A percentile compares a stretch with the other conserved stretches of the same genome.
Conservation (phyloP, 2,113 vertebrate genomes). For the Nyctibius bracteatus region DNA sequence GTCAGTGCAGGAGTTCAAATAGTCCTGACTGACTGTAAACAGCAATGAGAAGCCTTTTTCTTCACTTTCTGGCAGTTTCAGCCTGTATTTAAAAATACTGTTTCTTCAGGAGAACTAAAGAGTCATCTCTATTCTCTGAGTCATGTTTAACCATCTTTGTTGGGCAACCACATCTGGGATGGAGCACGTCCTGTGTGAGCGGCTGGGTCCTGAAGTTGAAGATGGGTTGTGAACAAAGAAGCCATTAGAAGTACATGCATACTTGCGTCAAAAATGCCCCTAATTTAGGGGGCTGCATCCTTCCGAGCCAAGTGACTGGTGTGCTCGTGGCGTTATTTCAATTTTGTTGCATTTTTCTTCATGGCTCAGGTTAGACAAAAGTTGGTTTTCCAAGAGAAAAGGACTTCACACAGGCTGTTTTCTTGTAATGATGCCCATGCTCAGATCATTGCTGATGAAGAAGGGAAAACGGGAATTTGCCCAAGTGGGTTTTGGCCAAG, state of each 20-base stretch:
- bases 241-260: rapidly evolving
- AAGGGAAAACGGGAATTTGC: not conserved
- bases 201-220: not conserved
- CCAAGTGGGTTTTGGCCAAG: not conserved
- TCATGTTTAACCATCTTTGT: not conserved
- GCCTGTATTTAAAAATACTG: not conserved
- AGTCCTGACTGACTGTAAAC: not conserved
- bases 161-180: not conserved
- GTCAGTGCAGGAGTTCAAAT: not conserved
- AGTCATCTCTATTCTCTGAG: not conserved
- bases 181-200: rapidly evolving
- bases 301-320: not conserved
- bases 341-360: not conserved
- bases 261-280: not conserved
- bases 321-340: not conserved
- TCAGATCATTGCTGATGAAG: not conserved
- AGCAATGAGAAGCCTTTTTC: not conserved
- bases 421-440: not conserved
- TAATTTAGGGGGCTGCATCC: not conserved
- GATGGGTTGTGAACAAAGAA: not conserved
- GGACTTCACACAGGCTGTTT: not conserved
- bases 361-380: not conserved
- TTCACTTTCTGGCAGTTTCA: not conserved
- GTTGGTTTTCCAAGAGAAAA: not conserved
- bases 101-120: not conserved